phyloP scores from a whole-genome alignment of 35 echinoderm and acorn worm species.

The Eucidaris tribuloides region DNA sequence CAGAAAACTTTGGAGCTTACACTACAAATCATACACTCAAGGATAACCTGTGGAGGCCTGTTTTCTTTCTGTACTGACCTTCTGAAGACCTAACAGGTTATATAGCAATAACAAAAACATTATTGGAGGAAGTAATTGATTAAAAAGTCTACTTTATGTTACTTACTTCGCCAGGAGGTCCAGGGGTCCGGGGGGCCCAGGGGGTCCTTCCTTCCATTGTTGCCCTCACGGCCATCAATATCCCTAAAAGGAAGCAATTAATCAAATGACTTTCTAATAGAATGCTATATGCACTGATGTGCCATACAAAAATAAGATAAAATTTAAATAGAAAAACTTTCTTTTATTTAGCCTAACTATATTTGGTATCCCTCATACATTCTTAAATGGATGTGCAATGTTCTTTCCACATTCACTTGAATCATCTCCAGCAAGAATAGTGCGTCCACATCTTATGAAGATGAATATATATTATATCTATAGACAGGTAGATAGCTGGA shows the following conservation, averaged over 20 bases:
- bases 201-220: constrained; percentile 36
- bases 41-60: background rate
- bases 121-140: background rate
- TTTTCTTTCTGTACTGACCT: background rate
- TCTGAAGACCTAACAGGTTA: background rate
- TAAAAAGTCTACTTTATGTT: too few relatives aligned
- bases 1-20: background rate
- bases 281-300: background rate
- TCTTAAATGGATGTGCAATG: too few relatives aligned
- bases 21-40: background rate
- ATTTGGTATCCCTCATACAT: constrained; percentile 35
- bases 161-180: constrained; percentile 43
- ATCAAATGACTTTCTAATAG: background rate
- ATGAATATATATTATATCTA: too few relatives aligned
- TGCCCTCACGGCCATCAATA: constrained; percentile 23
- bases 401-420: too few relatives aligned
- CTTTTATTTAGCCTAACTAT: background rate
- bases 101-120: background rate
- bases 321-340: background rate
- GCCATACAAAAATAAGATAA: background rate
- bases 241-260: background rate
- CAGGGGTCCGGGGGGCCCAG: constrained; percentile 47
- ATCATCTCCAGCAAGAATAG: too few relatives aligned
- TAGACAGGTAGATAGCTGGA: too few relatives aligned
- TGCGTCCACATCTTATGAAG: too few relatives aligned